A percentile compares a stretch with the other conserved stretches of the same genome.
These are phyloP conservation scores for Zaprionus tsacasi DNA, from an alignment of 1,140 invertebrate genomes.

Conservation along the genomic window DNA sequence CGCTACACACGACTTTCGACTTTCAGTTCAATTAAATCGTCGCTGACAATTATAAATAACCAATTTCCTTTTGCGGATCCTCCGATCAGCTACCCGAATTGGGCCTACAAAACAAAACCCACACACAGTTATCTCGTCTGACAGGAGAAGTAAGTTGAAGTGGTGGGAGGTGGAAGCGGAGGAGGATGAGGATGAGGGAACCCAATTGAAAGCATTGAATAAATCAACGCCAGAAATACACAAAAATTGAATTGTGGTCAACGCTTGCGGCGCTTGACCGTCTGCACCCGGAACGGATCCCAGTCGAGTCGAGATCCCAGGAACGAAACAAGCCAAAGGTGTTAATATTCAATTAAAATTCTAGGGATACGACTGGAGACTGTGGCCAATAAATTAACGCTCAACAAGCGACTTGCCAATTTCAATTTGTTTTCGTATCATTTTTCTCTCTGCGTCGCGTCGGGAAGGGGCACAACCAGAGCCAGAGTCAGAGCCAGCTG, in stretches of 20 bases:
- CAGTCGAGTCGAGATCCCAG: background rate
- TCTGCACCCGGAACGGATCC: constrained; percentile 13
- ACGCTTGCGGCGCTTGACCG: constrained; percentile 68
- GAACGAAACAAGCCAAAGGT: constrained; percentile 62
- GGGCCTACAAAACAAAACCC: constrained; percentile 44
- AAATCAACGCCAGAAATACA: constrained; percentile 78
- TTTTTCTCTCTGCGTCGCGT: constrained; percentile 34
- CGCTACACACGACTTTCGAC: constrained; percentile 1
- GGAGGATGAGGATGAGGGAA: background rate
- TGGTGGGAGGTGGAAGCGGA: background rate
- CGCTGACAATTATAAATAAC: constrained; percentile 76
- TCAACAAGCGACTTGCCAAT: constrained; percentile 77
- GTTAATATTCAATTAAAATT: constrained; percentile 82
- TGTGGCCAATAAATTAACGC: constrained; percentile 72
- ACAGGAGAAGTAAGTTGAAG: background rate
- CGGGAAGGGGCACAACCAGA: too few relatives aligned
- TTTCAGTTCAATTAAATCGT: constrained; percentile 50
- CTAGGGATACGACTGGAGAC: constrained; percentile 57
- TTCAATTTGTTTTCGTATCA: constrained; percentile 81
- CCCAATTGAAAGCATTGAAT: constrained; percentile 61
- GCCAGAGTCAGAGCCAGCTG: background rate
- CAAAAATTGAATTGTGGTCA: constrained; percentile 77
- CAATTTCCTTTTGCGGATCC: constrained; percentile 63
- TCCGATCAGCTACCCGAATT: constrained; percentile 62
- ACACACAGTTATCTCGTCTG: constrained; percentile 8